A percentile compares a stretch with the other conserved stretches of the same genome.
phyloP scores from a whole-genome alignment of 2,113 vertebrate genomes.

The Podiceps cristatus region DNA sequence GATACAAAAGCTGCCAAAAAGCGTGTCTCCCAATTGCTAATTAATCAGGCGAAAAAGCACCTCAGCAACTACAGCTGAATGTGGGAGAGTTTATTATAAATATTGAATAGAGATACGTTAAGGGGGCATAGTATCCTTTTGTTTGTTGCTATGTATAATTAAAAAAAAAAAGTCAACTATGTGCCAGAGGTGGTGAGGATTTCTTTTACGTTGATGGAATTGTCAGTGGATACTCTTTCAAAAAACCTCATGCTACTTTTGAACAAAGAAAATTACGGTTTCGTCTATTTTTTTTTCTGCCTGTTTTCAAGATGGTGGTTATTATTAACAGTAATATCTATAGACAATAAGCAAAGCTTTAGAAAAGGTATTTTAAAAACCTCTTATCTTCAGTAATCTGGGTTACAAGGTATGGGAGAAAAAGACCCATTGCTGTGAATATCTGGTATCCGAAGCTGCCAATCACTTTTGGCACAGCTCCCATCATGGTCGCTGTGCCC shows the following conservation, averaged over 20 bases:
- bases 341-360: background rate
- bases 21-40: conserved; percentile 78
- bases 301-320: background rate
- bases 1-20: conserved; percentile 80
- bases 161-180: background rate
- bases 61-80: conserved; percentile 50
- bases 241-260: background rate
- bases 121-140: conserved; percentile 24
- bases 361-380: background rate
- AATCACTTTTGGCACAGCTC: conserved; percentile 65
- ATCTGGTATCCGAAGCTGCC: conserved; percentile 54
- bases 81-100: conserved; percentile 64
- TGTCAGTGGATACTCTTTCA: conserved; percentile 15
- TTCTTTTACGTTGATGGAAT: background rate
- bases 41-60: conserved; percentile 78
- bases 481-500: conserved; percentile 57
- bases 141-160: background rate
- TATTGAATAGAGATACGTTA: conserved; percentile 59
- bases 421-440: conserved; percentile 14
- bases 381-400: background rate
- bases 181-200: background rate
- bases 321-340: background rate
- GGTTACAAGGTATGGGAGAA: conserved; percentile 8
- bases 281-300: background rate
- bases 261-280: background rate